A percentile compares a stretch with the other conserved stretches of the same genome.
Conservation (phyloP, 2,113 vertebrate species). For the Desmodus rotundus region DNA sequence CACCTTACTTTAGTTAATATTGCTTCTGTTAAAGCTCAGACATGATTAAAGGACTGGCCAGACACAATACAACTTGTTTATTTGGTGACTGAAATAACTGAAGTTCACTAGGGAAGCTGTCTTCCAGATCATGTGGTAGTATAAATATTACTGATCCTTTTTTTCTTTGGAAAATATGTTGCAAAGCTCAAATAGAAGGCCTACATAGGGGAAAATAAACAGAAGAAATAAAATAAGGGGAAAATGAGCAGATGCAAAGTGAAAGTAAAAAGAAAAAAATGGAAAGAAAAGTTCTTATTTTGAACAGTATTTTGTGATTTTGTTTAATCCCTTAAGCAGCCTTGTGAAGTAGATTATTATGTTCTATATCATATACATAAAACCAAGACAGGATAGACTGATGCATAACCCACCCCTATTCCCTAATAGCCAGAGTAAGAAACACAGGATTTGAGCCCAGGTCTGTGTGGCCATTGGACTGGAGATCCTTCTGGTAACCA, state of each 20-base stretch:
- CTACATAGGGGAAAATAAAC: not conserved
- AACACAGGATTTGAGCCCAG: not conserved
- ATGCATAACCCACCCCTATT: not conserved
- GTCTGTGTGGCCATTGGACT: accelerated
- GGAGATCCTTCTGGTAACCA: not conserved
- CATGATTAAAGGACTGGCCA: slow-evolving; percentile 54
- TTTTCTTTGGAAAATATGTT: slow-evolving; percentile 43
- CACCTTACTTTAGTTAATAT: not conserved
- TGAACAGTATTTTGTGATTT: not conserved
- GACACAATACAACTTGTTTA: slow-evolving; percentile 61
- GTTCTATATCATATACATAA: not conserved
- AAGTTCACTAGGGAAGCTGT: slow-evolving; percentile 56
- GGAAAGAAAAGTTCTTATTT: not conserved
- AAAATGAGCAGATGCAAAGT: not conserved
- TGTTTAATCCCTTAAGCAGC: not conserved
- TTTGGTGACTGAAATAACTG: slow-evolving; percentile 74
- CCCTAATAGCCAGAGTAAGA: not conserved
- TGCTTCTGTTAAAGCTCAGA: slow-evolving; percentile 5
- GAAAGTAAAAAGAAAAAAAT: slow-evolving; percentile 1
- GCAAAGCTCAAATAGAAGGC: not conserved
- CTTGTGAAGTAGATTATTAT: not conserved
- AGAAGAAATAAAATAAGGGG: slow-evolving; percentile 23
- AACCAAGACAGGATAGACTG: not conserved
- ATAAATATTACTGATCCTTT: slow-evolving; percentile 65
- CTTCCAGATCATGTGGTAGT: slow-evolving; percentile 48